Percentiles rank a stretch among this genome's conserved stretches.
These are phyloP conservation scores for Metopolophium dirhodum DNA, from an alignment of 1,140 invertebrate genomes.

Conservation along the genomic window DNA sequence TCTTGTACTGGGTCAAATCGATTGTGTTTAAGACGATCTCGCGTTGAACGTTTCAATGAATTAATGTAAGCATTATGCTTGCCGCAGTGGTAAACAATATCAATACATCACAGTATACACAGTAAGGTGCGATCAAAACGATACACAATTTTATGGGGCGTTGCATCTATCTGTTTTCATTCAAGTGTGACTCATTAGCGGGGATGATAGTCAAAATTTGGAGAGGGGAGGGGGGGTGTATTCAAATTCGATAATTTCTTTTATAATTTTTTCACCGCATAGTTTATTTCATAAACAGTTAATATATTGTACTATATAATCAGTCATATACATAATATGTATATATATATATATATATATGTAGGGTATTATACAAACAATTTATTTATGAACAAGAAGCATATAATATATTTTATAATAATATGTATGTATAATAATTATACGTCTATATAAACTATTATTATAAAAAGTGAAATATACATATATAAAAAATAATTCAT, in stretches of 20 bases:
- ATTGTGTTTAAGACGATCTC: constrained; percentile 50
- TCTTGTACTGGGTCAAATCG: constrained; percentile 50
- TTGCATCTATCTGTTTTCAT: not conserved
- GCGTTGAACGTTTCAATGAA: not conserved
- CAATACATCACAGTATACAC: not conserved
- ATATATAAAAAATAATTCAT: constrained; percentile 13
- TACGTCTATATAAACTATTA: not conserved
- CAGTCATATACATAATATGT: not conserved
- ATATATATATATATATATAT: not conserved
- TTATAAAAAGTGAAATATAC: not conserved
- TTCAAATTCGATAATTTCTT: not conserved
- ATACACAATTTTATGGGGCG: not conserved
- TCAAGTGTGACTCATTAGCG: not conserved
- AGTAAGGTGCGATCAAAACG: not conserved
- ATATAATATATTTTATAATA: not conserved
- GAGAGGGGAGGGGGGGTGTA: not conserved
- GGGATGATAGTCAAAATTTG: not conserved
- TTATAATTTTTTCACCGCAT: not conserved
- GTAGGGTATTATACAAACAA: not conserved
- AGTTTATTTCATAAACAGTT: not conserved
- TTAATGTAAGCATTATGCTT: not conserved
- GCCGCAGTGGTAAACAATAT: not conserved
- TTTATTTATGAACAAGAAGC: constrained; percentile 20
- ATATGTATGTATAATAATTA: not conserved
- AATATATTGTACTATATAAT: not conserved